These are phyloP conservation scores for Huso huso DNA, from an alignment of 2,797 vertebrate species.

Conservation along the genomic window DNA sequence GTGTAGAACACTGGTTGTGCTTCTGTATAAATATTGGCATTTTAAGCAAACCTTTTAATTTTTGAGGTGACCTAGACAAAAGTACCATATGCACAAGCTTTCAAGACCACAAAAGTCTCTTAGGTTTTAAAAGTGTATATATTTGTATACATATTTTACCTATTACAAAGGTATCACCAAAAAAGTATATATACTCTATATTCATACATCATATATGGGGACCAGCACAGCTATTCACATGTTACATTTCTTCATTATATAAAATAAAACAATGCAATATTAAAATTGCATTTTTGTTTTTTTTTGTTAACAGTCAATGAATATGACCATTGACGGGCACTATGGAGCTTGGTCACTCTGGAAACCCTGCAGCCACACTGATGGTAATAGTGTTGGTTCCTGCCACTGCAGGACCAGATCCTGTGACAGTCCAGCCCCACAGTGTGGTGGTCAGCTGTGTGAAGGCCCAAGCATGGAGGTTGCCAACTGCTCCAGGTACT, in stretches of 20 bases:
- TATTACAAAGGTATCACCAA: too few species aligned
- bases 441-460: conserved; percentile 81
- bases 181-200: not conserved
- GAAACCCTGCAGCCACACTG: conserved; percentile 75
- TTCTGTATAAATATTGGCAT: too few species aligned
- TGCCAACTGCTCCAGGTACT: conserved; percentile 89
- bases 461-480: conserved; percentile 82
- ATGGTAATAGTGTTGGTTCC: conserved; percentile 64
- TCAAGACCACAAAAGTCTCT: too few species aligned
- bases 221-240: not conserved
- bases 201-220: not conserved
- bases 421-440: conserved; percentile 80
- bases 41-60: too few species aligned
- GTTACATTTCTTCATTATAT: not conserved
- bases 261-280: not conserved
- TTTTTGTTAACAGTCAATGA: conserved; percentile 66
- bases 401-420: conserved; percentile 81
- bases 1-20: too few species aligned
- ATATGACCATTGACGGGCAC: conserved; percentile 82
- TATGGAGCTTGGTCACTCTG: conserved; percentile 81
- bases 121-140: too few species aligned
- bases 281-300: conserved; percentile 1
- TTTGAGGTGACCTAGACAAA: too few species aligned
- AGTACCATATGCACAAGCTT: too few species aligned
- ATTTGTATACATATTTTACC: too few species aligned